Base-by-base conservation (phyloP, 1,140 invertebrate species). In the Drosophila arizonae region DNA sequence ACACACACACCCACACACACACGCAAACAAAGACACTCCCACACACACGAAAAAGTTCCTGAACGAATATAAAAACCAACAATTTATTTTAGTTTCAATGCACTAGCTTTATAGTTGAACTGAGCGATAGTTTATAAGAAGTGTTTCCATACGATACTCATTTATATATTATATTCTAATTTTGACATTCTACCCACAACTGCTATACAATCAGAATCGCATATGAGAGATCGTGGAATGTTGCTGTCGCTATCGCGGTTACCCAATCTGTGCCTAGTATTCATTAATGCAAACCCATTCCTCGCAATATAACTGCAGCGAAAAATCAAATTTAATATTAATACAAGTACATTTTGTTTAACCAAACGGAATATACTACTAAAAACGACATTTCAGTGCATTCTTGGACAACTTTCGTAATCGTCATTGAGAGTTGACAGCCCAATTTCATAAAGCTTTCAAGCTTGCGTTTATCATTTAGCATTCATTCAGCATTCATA, bases 231-330 rank as follows among this genome's bases (percentile, higher is more conserved):
- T 90, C 85, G 90, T 90, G 90, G 80, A 91, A 91, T 90, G 88
- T 90, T 90, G 82, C 84, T 90, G 88, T 91, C 90, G 90, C 90
- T 91, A 91, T 91, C 90, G 90, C 90, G 90, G 90, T 91, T 81
- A 89, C 90, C 90, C 90, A 91, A 91, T 91, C 90, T 91, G 90
- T 91, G 90, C 90, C 79, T 90, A 76, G 70, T 71, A 75, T 76
- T 82, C 74, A 87, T 82, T 86, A 81, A 72, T 74, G 66, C 81
- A 84, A 61, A 55, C 52, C 66, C 67, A 81, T 68, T 61, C 51
- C 26, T 54, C 54, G 36, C 64, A 77, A 77, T 61, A 52, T 24
- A 54, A 67, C 63, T 46, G 28, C 51, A 70, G 51, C 56, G 65
- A 58, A 54, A 64, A 39, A 30, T 57, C 70, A 51, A 80, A 65